A percentile compares a stretch with the other conserved stretches of the same genome.
These are phyloP conservation scores for Parelbella ahira DNA, from an alignment of 2,888 invertebrate species.

Conservation along the genomic window DNA sequence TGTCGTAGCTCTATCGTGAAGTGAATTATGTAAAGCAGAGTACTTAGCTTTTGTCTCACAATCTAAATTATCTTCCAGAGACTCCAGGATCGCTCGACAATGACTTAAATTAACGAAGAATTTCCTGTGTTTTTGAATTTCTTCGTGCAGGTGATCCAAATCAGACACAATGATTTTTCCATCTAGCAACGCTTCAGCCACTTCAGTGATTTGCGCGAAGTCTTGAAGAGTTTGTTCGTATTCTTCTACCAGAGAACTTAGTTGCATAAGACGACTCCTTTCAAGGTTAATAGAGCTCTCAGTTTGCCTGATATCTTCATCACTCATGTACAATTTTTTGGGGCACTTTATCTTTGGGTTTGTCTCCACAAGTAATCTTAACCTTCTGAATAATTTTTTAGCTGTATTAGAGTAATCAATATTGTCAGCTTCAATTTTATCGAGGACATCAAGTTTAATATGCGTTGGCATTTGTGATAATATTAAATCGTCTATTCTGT, in stretches of 20 bases:
- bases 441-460: constrained; percentile 84
- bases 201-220: constrained; percentile 90
- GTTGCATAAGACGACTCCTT: constrained; percentile 87
- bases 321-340: constrained; percentile 82
- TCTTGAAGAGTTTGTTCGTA: constrained; percentile 94
- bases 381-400: constrained; percentile 82
- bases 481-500: constrained; percentile 77
- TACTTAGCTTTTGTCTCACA: constrained; percentile 87
- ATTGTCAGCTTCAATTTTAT: constrained; percentile 85
- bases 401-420: constrained; percentile 82
- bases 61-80: constrained; percentile 91
- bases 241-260: constrained; percentile 89
- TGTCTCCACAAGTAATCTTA: constrained; percentile 83
- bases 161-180: constrained; percentile 87
- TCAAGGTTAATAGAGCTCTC: constrained; percentile 86
- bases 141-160: constrained; percentile 90
- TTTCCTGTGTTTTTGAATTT: constrained; percentile 93
- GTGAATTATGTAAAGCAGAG: constrained; percentile 85
- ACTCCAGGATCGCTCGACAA: constrained; percentile 91
- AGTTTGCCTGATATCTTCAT: constrained; percentile 84
- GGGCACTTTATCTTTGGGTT: constrained; percentile 87
- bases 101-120: constrained; percentile 94
- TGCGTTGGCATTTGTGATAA: constrained; percentile 84
- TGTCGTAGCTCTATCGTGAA: constrained; percentile 87
- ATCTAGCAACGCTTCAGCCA: constrained; percentile 90